phyloP scores from a whole-genome alignment of 2,888 invertebrate species.

The Drosophila macrospina region DNA sequence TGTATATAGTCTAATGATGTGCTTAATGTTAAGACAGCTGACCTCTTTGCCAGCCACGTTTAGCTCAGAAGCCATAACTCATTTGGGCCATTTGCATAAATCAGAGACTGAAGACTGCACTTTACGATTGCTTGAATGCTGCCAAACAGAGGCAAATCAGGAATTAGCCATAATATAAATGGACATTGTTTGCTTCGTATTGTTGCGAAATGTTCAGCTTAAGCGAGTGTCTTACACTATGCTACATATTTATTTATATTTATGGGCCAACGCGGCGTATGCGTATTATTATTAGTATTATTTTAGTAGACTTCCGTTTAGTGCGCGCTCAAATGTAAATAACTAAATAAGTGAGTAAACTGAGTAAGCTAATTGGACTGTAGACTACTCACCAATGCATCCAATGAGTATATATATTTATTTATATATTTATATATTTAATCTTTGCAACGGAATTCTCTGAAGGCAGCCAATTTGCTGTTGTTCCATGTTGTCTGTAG shows the following conservation, averaged over 20 bases:
- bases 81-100: slow-evolving; percentile 22
- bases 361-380: too few relatives aligned
- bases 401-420: slow-evolving; percentile 5
- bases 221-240: too few relatives aligned
- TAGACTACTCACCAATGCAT: slow-evolving; percentile 25
- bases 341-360: slow-evolving; percentile 16
- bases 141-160: slow-evolving; percentile 4
- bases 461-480: slow-evolving; percentile 13
- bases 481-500: background rate
- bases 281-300: slow-evolving; percentile 34
- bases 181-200: slow-evolving; percentile 5
- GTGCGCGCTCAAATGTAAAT: slow-evolving; percentile 11
- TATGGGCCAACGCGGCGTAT: slow-evolving; percentile 38
- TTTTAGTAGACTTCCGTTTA: too few relatives aligned
- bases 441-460: slow-evolving; percentile 32
- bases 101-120: slow-evolving; percentile 12
- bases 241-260: too few relatives aligned
- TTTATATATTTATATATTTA: slow-evolving; percentile 7
- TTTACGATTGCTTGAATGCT: background rate
- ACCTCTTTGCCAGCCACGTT: background rate
- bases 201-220: slow-evolving; percentile 3
- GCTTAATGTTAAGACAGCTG: slow-evolving; percentile 11
- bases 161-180: slow-evolving; percentile 4
- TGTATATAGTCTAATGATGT: slow-evolving; percentile 2
- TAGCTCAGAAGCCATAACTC: slow-evolving; percentile 24